These are phyloP conservation scores for Adoxophyes honmai DNA, from an alignment of 1,140 invertebrate species.

Conservation along the genomic window DNA sequence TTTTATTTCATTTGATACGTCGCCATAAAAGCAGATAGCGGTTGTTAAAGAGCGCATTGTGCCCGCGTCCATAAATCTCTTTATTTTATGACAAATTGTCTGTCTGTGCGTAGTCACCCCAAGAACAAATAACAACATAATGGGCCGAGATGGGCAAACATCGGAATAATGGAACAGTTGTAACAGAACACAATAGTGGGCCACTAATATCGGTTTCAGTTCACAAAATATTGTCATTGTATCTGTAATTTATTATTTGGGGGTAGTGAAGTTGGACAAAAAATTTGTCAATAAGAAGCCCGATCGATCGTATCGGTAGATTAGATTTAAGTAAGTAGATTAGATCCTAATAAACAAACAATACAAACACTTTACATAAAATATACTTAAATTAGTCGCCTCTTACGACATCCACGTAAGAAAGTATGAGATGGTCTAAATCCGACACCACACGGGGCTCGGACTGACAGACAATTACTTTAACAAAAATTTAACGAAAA, in stretches of 20 bases:
- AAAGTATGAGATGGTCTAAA: too few relatives aligned
- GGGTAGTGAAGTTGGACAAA: conserved; percentile 6
- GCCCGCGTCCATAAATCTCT: conserved; percentile 69
- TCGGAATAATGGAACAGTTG: conserved; percentile 50
- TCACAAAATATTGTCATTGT: conserved; percentile 51
- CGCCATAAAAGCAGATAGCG: conserved; percentile 69
- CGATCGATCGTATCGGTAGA: too few relatives aligned
- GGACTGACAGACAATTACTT: too few relatives aligned
- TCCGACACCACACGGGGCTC: too few relatives aligned
- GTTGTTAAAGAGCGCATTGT: conserved; percentile 61
- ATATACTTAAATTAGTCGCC: too few relatives aligned
- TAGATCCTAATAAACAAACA: neutral
- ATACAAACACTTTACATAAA: too few relatives aligned
- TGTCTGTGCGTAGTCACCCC: conserved; percentile 58
- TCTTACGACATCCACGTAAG: too few relatives aligned
- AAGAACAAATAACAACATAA: conserved; percentile 70
- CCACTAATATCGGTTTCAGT: conserved; percentile 46
- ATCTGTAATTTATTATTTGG: conserved; percentile 41
- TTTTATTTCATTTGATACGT: conserved; percentile 67
- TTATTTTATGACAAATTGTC: conserved; percentile 75
- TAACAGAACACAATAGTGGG: conserved; percentile 60
- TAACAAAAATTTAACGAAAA: too few relatives aligned
- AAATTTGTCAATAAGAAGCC: neutral
- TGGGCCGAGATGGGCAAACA: conserved; percentile 58
- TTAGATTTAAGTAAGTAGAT: too few relatives aligned